Percentiles rank a stretch among this genome's conserved stretches.
Evolutionary conservation across 2,888 invertebrate genomes (phyloP).

Genomic region (Drosophila helvetica): DNA sequence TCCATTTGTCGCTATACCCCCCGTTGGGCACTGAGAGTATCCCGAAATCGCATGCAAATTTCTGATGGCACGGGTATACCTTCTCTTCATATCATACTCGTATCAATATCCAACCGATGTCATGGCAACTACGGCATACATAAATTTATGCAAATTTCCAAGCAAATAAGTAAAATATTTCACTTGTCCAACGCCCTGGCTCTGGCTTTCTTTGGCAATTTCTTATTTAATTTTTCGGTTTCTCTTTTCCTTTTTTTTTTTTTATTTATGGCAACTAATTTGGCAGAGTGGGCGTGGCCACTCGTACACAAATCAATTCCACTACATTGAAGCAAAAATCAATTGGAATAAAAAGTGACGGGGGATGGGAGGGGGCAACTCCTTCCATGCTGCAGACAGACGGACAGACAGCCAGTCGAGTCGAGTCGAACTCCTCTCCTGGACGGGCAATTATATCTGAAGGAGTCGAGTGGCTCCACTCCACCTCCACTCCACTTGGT

Average conservation of each 20-base stretch:
- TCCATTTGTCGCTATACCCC: not conserved
- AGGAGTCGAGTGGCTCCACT: constrained; percentile 50
- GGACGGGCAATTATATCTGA: constrained; percentile 80
- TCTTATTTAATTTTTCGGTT: constrained; percentile 43
- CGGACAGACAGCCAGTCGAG: constrained; percentile 38
- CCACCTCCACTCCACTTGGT: constrained; percentile 7
- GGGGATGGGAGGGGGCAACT: not conserved
- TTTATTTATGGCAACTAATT: constrained; percentile 78
- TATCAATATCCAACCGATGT: constrained; percentile 40
- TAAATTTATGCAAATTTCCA: constrained; percentile 62
- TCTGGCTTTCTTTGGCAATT: constrained; percentile 49
- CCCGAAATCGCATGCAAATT: constrained; percentile 36
- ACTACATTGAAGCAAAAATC: constrained; percentile 76
- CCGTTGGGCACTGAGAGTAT: not conserved
- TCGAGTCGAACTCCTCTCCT: constrained; percentile 41
- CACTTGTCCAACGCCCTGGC: constrained; percentile 58
- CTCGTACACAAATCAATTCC: constrained; percentile 74
- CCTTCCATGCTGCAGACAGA: constrained; percentile 16
- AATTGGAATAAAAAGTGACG: constrained; percentile 58
- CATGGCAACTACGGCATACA: constrained; percentile 29
- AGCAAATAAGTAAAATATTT: constrained; percentile 63
- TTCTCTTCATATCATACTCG: constrained; percentile 28
- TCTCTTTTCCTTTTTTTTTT: constrained; percentile 24
- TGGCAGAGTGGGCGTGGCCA: constrained; percentile 67
- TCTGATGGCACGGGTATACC: constrained; percentile 16